Evolutionary conservation across 2,888 invertebrate genomes (phyloP), one percentile per base, ranked within the genome.

Genomic region (Heliconius charithonia): DNA sequence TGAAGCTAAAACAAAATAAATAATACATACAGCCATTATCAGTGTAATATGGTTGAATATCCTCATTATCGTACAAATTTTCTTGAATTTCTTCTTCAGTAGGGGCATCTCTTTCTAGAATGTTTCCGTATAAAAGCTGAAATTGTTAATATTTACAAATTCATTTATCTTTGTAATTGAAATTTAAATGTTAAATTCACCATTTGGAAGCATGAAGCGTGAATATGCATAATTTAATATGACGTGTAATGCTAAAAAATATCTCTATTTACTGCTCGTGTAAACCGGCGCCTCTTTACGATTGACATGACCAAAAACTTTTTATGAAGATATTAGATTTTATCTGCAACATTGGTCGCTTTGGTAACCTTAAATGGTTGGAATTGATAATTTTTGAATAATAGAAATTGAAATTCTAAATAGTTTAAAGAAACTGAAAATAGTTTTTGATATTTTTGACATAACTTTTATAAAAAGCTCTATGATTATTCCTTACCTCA

Each of bases 41-140:
- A 16, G 91, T 89, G 25, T 90, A 84, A 85, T 96, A 97, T 0
- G 96, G 95, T 13, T 94, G 91, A 29, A 96, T 89, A 22, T 95
- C 91, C 22, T 93, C 90, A 22, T 93, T 89, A 1, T 94, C 89
- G 83, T 97, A 96, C 65, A 97, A 93, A 71, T 94, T 90, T 2
- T 88, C 85, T 16, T 93, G 87, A 3, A 97, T 95, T 9, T 96
- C 95, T 3, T 92, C 86, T 37, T 90, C 81, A 0, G 95, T 89
- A 0, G 97, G 97, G 27, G 94, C 91, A 13, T 85, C 83, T 19
- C 97, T 93, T 19, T 93, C 89, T 3, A 95, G 91, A 19, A 95
- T 94, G 82, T 95, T 95, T 0, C 96, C 96, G 25, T 79, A 70
- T 51, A 96, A 86, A 66, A 97, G 88, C 86, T 95, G 93, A 92